Percentiles rank a stretch among this genome's conserved stretches.
Evolutionary conservation across 2,113 vertebrate genomes (phyloP).

Genomic region (Aspidoscelis tigris): DNA sequence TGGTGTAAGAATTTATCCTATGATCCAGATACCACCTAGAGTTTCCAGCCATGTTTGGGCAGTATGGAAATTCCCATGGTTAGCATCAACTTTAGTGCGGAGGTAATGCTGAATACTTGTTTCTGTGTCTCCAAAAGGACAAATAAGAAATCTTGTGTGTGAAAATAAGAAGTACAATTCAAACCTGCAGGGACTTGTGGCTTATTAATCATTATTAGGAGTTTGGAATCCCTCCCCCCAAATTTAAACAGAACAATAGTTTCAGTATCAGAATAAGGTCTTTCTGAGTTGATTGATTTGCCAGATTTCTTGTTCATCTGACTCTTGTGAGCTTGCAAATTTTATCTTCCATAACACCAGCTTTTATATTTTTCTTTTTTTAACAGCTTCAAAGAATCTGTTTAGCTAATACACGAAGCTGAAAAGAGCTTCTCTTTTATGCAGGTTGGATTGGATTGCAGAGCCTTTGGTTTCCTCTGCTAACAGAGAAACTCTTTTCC

Average conservation of each 20-base stretch:
- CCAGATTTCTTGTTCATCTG: not conserved
- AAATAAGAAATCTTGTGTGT: not conserved
- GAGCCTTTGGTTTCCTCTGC: not conserved
- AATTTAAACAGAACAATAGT: not conserved
- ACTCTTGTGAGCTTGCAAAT: not conserved
- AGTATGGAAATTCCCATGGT: too few species aligned
- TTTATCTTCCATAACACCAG: not conserved
- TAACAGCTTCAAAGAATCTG: not conserved
- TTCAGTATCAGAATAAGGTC: not conserved
- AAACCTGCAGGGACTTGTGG: not conserved
- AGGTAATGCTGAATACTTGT: too few species aligned
- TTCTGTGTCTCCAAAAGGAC: not conserved
- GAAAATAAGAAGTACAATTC: not conserved
- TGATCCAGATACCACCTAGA: not conserved
- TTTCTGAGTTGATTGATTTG: not conserved
- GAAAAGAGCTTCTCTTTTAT: not conserved
- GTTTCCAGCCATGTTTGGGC: not conserved
- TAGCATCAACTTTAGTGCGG: not conserved
- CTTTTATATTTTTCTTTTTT: not conserved
- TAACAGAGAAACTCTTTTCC: not conserved
- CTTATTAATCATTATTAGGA: not conserved
- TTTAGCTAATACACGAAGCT: not conserved
- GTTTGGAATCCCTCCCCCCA: not conserved
- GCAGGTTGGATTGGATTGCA: not conserved
- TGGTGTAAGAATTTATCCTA: too few species aligned